These are phyloP conservation scores for Coenonympha arcania DNA, from an alignment of 2,888 invertebrate species.

Conservation along the genomic window DNA sequence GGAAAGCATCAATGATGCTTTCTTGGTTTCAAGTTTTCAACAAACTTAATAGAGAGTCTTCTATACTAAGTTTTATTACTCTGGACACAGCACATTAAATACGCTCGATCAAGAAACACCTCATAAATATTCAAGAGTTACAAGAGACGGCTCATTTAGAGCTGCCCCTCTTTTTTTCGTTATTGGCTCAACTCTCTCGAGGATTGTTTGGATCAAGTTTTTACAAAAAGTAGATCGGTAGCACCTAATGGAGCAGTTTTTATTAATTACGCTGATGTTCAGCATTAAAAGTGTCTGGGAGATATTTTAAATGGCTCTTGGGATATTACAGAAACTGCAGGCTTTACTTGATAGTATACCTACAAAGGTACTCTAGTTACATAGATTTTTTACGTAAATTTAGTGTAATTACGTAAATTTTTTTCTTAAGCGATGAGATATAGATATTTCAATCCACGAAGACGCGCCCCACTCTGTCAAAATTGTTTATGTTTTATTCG, in stretches of 20 bases:
- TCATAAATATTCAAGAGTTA: constrained; percentile 72
- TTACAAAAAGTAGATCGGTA: constrained; percentile 59
- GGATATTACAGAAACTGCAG: not conserved
- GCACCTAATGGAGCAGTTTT: constrained; percentile 64
- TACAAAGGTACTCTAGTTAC: no score
- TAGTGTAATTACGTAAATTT: no score
- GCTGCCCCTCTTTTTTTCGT: constrained; percentile 67
- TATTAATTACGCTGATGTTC: constrained; percentile 56
- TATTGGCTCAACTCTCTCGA: constrained; percentile 68
- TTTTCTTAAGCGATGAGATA: no score
- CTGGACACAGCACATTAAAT: constrained; percentile 41
- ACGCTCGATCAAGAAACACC: constrained; percentile 46
- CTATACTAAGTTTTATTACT: not conserved
- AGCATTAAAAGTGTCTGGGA: constrained; percentile 29
- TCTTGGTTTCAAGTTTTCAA: no score
- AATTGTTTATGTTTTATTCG: no score
- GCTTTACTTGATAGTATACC: not conserved
- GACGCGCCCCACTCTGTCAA: no score
- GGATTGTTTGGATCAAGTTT: constrained; percentile 64
- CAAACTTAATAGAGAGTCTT: not conserved
- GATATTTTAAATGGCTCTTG: not conserved
- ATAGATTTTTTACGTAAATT: not conserved
- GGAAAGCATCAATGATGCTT: no score
- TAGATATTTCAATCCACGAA: no score
- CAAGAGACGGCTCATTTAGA: constrained; percentile 68